Base-by-base conservation (phyloP, 2,113 vertebrate species). In the Colistium nudipinnis region DNA sequence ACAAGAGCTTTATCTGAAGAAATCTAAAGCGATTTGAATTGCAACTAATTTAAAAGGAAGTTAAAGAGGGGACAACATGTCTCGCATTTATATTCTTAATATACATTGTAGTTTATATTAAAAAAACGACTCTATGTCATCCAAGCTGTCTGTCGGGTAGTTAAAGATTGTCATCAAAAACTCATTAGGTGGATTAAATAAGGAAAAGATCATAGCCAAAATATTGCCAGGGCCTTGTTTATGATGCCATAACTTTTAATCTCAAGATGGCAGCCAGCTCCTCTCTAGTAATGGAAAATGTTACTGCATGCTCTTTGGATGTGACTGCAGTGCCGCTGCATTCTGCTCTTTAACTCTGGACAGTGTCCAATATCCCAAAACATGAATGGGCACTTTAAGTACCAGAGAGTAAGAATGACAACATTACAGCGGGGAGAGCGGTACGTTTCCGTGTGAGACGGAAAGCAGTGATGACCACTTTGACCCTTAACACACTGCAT, bases 381-480 rank as follows among this genome's bases (percentile, higher is more conserved):
- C 67, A 75, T 79, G 78, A 74, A 82, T 79, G 74, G 41, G 38
- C 45, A 70, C 78, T 74, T 81, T 76, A 76, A 35, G 54, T 24
- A 51, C 36, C 60, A 61, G 53, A 55, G 53, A 65, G 30, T 63
- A 76, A 64, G 56, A 86, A 76, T 81, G 79, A 62, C 60, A 74
- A n/a, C n/a, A 17, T 74, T 83, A 35, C 71, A 84, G 76, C 13
- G 36, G 80, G 38, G 30, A 62, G 53, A 53, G 22, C 17, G 1
- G 20, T 4, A 11, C 0, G 6, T 59, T 9, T 28, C 51, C 33
- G 67, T 73, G 51, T 51, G 43, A 49, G 30, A 27, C 17, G 33
- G 62, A 74, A 41, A 16, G 47, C 54, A 75, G 49, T 25, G 33
- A 69, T 67, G 48, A 70, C 73, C 10, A 11, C 33, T 73, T 62